phyloP scores from a whole-genome alignment of 2,113 vertebrate species.

The Desmodus rotundus region DNA sequence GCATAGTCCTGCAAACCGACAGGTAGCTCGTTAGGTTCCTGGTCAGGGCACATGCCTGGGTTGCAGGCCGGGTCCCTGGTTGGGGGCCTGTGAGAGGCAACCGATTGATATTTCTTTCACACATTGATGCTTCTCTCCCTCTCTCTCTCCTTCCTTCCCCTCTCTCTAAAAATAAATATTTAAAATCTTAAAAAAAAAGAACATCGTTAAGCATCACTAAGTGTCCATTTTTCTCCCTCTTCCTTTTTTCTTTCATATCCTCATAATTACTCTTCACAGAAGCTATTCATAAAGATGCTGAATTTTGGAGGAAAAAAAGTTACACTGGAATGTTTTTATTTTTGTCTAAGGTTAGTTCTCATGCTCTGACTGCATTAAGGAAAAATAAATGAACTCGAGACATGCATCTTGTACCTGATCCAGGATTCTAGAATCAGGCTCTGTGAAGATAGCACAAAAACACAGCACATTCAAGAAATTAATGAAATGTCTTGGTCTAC shows the following conservation, averaged over 20 bases:
- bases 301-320: not conserved
- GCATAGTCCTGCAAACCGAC: no score
- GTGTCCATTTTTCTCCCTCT: not conserved
- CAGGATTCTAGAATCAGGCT: not conserved
- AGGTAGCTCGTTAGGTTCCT: no score
- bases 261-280: not conserved
- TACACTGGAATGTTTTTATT: not conserved
- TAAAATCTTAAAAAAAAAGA: not conserved
- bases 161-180: no score
- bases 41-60: no score
- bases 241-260: not conserved
- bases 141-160: no score
- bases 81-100: no score
- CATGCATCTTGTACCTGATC: not conserved
- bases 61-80: no score
- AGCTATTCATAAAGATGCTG: not conserved
- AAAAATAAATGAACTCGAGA: slow-evolving; percentile 40
- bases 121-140: no score
- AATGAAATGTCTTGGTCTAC: not conserved
- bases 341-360: slow-evolving; percentile 3
- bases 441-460: not conserved
- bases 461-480: not conserved
- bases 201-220: not conserved
- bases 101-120: no score
- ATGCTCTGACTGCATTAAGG: not conserved